Conservation (phyloP, 1,140 invertebrate genomes). For the Hyles euphorbiae region DNA sequence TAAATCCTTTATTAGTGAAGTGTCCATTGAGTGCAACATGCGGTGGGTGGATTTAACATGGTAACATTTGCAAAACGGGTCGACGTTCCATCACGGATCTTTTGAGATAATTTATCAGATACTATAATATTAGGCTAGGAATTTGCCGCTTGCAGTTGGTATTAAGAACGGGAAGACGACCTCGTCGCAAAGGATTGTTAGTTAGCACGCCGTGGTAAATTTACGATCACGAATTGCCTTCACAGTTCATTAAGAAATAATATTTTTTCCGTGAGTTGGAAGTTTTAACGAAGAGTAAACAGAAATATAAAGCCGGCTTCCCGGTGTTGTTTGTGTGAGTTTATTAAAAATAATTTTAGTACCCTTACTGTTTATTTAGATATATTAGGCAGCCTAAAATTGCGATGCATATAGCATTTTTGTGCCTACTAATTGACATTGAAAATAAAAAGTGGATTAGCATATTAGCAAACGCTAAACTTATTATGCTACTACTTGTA, state of each 20-base stretch:
- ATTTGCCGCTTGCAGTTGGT: conserved; percentile 33
- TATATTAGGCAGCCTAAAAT: no score
- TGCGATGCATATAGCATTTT: no score
- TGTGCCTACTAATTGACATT: no score
- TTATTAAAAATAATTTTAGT: not conserved
- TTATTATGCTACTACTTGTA: no score
- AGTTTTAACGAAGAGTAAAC: not conserved
- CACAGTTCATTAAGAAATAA: conserved; percentile 2
- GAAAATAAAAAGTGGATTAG: no score
- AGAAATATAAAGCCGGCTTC: not conserved
- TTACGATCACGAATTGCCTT: conserved; percentile 45
- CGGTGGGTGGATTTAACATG: conserved; percentile 12
- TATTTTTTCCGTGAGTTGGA: not conserved
- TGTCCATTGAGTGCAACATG: conserved; percentile 12
- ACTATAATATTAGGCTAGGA: conserved; percentile 46
- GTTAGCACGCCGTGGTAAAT: conserved; percentile 32
- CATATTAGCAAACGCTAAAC: no score
- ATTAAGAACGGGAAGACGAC: conserved; percentile 39
- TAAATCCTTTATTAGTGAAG: conserved; percentile 25
- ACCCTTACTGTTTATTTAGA: no score
- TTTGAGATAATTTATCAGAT: conserved; percentile 38
- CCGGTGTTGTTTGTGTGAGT: not conserved
- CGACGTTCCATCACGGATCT: conserved; percentile 48
- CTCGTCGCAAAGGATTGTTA: conserved; percentile 23
- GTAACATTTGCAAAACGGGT: conserved; percentile 32